Evolutionary conservation across 64 coral and sea anemone genomes (phyloP).

Genomic region (Montipora efflorescens): DNA sequence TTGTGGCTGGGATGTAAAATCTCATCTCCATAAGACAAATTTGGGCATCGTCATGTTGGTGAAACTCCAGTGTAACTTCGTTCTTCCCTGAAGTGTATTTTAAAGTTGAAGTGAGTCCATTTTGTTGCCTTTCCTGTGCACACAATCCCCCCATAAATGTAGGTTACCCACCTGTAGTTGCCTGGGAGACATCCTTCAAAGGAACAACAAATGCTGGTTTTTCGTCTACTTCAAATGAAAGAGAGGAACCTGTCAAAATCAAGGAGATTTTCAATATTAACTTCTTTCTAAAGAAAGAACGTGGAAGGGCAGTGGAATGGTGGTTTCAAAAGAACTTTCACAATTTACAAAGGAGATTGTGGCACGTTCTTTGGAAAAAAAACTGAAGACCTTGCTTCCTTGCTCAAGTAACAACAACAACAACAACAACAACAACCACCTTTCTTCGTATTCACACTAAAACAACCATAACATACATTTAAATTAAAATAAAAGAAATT

Average conservation of each 20-base stretch:
- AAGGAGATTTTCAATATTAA: neutral
- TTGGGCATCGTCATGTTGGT: constrained; percentile 99
- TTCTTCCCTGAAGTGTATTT: constrained; percentile 81
- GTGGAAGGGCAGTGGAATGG: too few relatives aligned
- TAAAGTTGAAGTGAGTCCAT: neutral
- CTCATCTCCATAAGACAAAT: constrained; percentile 99
- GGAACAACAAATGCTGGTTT: constrained; percentile 99
- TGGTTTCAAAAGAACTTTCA: too few relatives aligned
- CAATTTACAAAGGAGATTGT: too few relatives aligned
- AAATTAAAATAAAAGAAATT: too few relatives aligned
- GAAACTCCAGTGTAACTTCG: constrained; percentile 99
- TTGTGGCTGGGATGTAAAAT: constrained; percentile 90
- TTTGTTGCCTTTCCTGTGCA: neutral
- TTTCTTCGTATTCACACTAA: too few relatives aligned
- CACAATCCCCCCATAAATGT: neutral
- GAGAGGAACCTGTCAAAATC: constrained; percentile 72
- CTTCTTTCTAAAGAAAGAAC: too few relatives aligned
- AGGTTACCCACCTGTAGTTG: constrained; percentile 79
- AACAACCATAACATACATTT: too few relatives aligned
- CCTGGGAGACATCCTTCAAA: constrained; percentile 96
- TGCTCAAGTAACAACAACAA: too few relatives aligned
- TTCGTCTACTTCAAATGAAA: constrained; percentile 96
- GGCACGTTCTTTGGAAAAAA: too few relatives aligned
- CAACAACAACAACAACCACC: too few relatives aligned
- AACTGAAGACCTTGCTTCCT: too few relatives aligned